These are phyloP conservation scores for Colletes latitarsis DNA, from an alignment of 1,140 invertebrate genomes.

Conservation along the genomic window DNA sequence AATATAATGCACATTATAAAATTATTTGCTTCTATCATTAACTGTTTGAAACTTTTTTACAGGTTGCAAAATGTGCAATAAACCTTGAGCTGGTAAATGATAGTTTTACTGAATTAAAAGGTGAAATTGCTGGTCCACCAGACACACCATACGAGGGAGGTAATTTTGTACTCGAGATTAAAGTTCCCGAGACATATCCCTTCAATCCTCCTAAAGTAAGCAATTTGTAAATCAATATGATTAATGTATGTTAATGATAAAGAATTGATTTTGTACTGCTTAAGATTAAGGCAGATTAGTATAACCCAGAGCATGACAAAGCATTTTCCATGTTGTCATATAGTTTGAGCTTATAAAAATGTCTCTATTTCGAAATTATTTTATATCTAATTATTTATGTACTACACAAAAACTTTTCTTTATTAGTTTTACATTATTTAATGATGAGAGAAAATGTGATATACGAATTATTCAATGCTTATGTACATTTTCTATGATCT, in stretches of 20 bases:
- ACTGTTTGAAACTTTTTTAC: conserved; percentile 53
- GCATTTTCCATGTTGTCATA: conserved; percentile 32
- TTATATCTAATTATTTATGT: background rate
- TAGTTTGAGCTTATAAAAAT: background rate
- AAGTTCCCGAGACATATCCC: conserved; percentile 99
- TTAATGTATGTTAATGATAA: conserved; percentile 33
- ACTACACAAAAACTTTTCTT: background rate
- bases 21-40: conserved; percentile 4
- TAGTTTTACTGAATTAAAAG: conserved; percentile 94
- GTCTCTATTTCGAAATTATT: background rate
- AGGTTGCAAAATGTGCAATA: conserved; percentile 96
- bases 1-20: background rate
- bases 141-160: conserved; percentile 99
- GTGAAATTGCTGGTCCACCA: conserved; percentile 95
- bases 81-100: conserved; percentile 96
- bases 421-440: background rate
- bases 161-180: conserved; percentile 96
- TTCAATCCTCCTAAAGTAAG: conserved; percentile 98
- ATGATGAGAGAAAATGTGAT: background rate
- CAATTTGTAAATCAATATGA: conserved; percentile 58
- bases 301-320: conserved; percentile 28
- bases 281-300: conserved; percentile 12
- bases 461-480: background rate
- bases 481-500: background rate
- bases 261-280: conserved; percentile 7